Evolutionary conservation across 2,113 vertebrate species (phyloP).

Genomic region (Phyllostomus hastatus): DNA sequence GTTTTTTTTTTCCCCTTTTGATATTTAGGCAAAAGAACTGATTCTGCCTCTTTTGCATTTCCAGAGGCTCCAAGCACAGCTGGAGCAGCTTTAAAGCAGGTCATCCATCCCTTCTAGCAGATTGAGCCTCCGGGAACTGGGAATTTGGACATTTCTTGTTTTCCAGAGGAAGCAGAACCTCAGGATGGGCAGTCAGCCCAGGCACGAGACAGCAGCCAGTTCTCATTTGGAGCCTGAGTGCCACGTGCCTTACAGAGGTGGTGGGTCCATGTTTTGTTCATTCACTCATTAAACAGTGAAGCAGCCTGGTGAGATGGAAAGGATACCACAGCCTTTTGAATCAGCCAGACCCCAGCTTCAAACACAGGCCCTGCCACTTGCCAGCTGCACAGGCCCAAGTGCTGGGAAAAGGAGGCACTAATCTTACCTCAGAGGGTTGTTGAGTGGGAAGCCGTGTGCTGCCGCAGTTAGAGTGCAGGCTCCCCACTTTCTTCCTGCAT

Average conservation of each 20-base stretch:
- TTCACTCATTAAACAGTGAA: not conserved
- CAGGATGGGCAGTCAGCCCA: not conserved
- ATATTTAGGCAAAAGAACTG: not conserved
- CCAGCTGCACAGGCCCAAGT: not conserved
- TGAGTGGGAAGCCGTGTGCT: not conserved
- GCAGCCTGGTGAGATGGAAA: constrained; percentile 35
- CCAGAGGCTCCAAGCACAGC: not conserved
- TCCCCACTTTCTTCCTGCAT: rapidly evolving
- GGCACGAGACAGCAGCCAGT: not conserved
- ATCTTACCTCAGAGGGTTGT: not conserved
- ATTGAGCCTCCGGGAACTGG: not conserved
- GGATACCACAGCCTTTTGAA: constrained; percentile 9
- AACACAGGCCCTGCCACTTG: not conserved
- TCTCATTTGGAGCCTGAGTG: not conserved
- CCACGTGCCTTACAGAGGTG: not conserved
- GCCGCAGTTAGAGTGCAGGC: not conserved
- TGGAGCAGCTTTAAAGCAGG: not conserved
- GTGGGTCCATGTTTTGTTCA: not conserved
- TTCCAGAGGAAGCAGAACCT: constrained; percentile 31
- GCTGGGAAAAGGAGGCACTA: not conserved
- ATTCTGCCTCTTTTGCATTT: not conserved
- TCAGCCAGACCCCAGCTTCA: constrained; percentile 26
- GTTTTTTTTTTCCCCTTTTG: not conserved
- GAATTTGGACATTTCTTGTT: not conserved
- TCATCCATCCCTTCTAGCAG: not conserved